Evolutionary conservation across 2,888 invertebrate species (phyloP), one percentile per base, ranked within the genome.

Genomic region (Crossocerus cetratus): DNA sequence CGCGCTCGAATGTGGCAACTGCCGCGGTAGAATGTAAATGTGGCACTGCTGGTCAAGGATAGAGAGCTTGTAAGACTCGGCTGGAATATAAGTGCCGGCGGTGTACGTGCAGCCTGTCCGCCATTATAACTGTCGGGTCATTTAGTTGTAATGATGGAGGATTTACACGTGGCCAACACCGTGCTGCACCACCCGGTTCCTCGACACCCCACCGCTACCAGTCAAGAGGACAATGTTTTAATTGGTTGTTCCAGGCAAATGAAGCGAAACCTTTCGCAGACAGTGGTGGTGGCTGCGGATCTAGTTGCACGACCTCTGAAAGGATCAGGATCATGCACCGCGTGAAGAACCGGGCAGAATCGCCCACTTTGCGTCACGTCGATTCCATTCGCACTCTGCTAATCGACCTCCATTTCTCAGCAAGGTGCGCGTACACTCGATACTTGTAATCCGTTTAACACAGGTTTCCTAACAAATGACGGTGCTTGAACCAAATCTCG

Each of bases 51-150:
- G 70, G 65, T 63, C 65, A 75, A 72, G 69, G 77, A 74, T 74
- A 71, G 65, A 49, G 32, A 32, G 55, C 59, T 76, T 74, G 67
- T 63, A 72, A 80, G 80, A 82, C 75, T 75, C 69, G 70, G 67
- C 32, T 32, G 32, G 69, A 67, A 70, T 75, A 69, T 74, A 77
- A 83, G 73, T 71, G 74, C 76, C 68, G 74, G 44, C 65, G 14
- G 49, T 65, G 44, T 45, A 62, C 63, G 21, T 54, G 63, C 63
- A 54, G 59, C 32, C 55, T 53, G 65, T 63, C 60, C 57, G 22
- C 76, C 74, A 74, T 80, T 81, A 74, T 81, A 81, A 81, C 71
- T 70, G 65, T 74, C 16, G 49, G 69, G 70, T 69, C 83, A 77
- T 82, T 82, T 49, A 49, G 49, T 14, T 49, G 49, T 49, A 49